Evolutionary conservation across 2,113 vertebrate genomes (phyloP).

Genomic region (Dipodomys merriami): DNA sequence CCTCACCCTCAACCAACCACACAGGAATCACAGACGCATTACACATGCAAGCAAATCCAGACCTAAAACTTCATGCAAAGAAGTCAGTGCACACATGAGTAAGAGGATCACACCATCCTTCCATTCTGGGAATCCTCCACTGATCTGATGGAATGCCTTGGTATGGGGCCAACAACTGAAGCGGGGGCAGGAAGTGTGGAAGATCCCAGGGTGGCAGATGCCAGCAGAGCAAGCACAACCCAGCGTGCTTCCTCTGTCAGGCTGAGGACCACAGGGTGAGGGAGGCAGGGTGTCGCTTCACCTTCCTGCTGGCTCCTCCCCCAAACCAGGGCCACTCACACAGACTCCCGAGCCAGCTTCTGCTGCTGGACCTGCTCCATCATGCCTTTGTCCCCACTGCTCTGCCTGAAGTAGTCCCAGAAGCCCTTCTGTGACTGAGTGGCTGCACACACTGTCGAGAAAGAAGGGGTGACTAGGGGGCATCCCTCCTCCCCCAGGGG

Average conservation of each 20-base stretch:
- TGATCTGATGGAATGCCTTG: not conserved
- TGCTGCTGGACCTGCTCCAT: slow-evolving; percentile 74
- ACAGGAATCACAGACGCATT: not conserved
- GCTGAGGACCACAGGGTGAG: not conserved
- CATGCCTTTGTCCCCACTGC: slow-evolving; percentile 83
- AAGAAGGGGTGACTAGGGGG: accelerated
- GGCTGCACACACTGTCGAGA: slow-evolving; percentile 48
- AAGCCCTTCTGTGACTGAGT: slow-evolving; percentile 68
- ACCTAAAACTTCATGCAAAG: not conserved
- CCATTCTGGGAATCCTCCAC: not conserved
- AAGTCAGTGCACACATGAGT: not conserved
- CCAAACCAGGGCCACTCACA: slow-evolving; percentile 66
- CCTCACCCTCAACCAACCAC: not conserved
- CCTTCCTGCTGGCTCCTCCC: not conserved
- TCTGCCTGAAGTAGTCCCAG: slow-evolving; percentile 86
- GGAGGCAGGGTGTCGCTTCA: not conserved
- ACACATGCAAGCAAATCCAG: not conserved
- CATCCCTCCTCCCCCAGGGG: not conserved
- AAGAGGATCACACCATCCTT: not conserved
- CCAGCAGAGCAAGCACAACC: accelerated
- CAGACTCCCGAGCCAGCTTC: slow-evolving; percentile 79
- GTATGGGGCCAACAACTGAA: not conserved
- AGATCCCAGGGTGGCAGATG: not conserved
- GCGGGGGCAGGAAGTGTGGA: not conserved
- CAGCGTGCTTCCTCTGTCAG: not conserved